phyloP scores from a whole-genome alignment of 35 echinoderm and acorn worm species.

The Diadema setosum region DNA sequence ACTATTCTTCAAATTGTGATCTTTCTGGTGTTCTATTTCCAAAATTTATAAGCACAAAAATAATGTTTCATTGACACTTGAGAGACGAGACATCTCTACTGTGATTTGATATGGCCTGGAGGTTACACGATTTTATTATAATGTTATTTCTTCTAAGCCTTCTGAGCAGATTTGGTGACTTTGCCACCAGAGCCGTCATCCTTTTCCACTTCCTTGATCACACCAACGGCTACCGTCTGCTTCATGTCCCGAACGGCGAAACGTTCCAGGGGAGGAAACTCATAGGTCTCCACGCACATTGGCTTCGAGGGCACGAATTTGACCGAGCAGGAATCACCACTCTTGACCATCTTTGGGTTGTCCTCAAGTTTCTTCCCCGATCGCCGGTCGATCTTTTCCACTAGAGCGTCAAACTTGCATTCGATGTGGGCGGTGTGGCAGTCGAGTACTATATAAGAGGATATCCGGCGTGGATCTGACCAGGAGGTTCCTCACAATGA shows the following conservation, averaged over 20 bases:
- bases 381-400: conserved; percentile 90
- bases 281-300: conserved; percentile 90
- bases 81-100: no score
- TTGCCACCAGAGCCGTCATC: neutral
- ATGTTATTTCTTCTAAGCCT: conserved; percentile 72
- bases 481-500: conserved; percentile 96
- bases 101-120: no score
- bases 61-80: no score
- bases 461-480: conserved; percentile 82
- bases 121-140: no score
- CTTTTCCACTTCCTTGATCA: conserved; percentile 85
- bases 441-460: conserved; percentile 86
- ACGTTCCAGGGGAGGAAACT: conserved; percentile 89
- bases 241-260: conserved; percentile 99
- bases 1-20: no score
- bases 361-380: conserved; percentile 88
- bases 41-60: no score
- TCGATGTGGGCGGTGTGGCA: conserved; percentile 99
- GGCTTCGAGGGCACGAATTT: conserved; percentile 65
- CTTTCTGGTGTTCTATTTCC: no score
- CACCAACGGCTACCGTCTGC: conserved; percentile 96
- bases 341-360: conserved; percentile 80
- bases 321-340: conserved; percentile 78
- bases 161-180: conserved; percentile 72
- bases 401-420: conserved; percentile 82